phyloP scores from a whole-genome alignment of 2,113 vertebrate genomes.

The Vicugna pacos region DNA sequence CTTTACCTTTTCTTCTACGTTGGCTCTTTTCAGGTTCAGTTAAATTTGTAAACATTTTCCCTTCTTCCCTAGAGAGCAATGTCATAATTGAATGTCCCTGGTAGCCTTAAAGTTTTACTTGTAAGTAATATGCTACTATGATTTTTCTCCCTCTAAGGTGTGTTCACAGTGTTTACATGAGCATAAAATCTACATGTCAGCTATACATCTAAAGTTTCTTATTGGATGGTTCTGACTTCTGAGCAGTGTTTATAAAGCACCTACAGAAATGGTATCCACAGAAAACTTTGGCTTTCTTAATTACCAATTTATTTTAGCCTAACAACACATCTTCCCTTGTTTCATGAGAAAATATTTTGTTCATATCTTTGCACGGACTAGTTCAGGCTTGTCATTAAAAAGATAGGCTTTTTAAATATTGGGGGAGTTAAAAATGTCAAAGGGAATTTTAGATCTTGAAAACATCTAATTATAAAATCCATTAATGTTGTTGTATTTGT shows the following conservation, averaged over 20 bases:
- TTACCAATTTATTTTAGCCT: background rate
- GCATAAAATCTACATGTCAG: background rate
- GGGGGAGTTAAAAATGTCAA: slow-evolving; percentile 33
- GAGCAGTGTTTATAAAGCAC: background rate
- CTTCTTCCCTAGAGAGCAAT: slow-evolving; percentile 49
- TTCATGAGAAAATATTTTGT: slow-evolving; percentile 47
- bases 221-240: background rate
- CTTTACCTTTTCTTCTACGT: slow-evolving; percentile 28
- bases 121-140: background rate
- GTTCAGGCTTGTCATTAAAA: slow-evolving; percentile 9
- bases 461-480: background rate
- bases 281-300: slow-evolving; percentile 23
- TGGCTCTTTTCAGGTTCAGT: slow-evolving; percentile 52
- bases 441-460: slow-evolving; percentile 19
- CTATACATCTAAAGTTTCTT: background rate
- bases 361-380: background rate
- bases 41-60: slow-evolving; percentile 56
- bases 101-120: slow-evolving; percentile 58
- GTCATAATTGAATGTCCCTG: slow-evolving; percentile 67
- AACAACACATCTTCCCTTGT: background rate
- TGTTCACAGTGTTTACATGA: background rate
- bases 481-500: background rate
- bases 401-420: slow-evolving; percentile 48
- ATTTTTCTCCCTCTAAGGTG: slow-evolving; percentile 9
- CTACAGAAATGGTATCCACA: background rate